Evolutionary conservation across 2,888 invertebrate species (phyloP).

Genomic region (Tipula helvola): DNA sequence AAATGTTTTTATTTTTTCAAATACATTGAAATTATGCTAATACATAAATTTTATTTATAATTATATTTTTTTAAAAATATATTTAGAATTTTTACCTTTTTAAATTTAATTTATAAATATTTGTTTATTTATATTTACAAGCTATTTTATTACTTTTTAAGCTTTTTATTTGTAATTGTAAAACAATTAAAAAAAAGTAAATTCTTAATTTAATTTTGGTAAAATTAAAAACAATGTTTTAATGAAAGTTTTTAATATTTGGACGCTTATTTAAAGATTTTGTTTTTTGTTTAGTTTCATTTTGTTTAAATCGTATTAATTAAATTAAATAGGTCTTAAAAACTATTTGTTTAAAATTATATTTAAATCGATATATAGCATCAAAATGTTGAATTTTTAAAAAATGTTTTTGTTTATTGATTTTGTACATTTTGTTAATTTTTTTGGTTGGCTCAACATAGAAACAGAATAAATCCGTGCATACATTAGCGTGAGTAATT

Average conservation of each 20-base stretch:
- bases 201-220: neutral
- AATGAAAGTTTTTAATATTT: neutral
- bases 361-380: neutral
- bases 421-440: neutral
- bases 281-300: neutral
- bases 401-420: neutral
- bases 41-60: neutral
- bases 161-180: neutral
- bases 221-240: neutral
- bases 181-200: neutral
- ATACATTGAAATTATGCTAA: neutral
- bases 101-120: neutral
- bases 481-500: neutral
- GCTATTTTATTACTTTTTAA: neutral
- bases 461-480: neutral
- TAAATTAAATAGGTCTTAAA: neutral
- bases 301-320: neutral
- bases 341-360: neutral
- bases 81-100: neutral
- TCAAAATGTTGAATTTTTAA: neutral
- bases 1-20: neutral
- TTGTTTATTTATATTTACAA: neutral
- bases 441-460: neutral
- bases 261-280: neutral
- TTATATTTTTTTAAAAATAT: neutral